phyloP scores from a whole-genome alignment of 2,797 vertebrate species.

The Phalanger gymnotis region DNA sequence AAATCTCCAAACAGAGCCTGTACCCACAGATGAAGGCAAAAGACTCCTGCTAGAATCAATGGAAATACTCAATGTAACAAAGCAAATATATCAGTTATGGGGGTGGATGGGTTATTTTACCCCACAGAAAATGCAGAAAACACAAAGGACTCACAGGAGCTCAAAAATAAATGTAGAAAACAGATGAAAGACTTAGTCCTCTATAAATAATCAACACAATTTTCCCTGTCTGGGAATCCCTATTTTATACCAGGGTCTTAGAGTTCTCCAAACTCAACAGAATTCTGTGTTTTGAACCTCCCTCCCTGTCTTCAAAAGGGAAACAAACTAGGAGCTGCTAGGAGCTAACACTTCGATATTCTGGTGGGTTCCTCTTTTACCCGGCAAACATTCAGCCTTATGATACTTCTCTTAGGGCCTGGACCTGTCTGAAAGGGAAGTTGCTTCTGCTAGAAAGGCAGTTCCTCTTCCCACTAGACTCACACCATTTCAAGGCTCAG shows the following conservation, averaged over 20 bases:
- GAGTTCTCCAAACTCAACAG: not conserved
- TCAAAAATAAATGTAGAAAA: not conserved
- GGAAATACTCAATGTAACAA: not conserved
- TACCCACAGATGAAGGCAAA: not conserved
- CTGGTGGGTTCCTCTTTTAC: not conserved
- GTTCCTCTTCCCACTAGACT: not conserved
- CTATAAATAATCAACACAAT: not conserved
- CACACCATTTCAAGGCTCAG: not conserved
- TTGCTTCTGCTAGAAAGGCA: not conserved
- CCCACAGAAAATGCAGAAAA: not conserved
- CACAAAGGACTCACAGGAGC: not conserved
- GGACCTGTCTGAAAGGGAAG: not conserved
- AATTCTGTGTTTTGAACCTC: not conserved
- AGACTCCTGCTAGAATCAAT: not conserved
- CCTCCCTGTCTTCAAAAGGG: not conserved
- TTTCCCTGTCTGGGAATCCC: not conserved
- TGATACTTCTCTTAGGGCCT: not conserved
- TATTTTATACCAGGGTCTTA: not conserved
- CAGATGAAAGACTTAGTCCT: not conserved
- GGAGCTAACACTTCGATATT: not conserved
- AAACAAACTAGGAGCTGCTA: not conserved
- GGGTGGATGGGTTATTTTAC: not conserved
- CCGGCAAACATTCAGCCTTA: not conserved
- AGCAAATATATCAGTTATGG: not conserved
- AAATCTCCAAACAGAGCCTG: not conserved